phyloP scores from a whole-genome alignment of 1,140 invertebrate species.

The Pantala flavescens region DNA sequence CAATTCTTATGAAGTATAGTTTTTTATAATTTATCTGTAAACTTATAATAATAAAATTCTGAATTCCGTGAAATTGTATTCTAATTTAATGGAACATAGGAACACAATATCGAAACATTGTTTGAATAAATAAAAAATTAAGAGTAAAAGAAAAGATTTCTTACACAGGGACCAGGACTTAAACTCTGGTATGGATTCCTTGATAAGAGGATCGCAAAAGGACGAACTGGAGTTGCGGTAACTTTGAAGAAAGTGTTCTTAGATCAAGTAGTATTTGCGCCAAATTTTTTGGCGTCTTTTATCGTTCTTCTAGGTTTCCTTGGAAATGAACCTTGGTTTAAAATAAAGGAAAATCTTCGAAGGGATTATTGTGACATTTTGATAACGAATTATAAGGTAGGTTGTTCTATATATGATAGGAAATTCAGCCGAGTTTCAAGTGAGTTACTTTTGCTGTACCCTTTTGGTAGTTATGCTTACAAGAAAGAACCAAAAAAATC shows the following conservation, averaged over 20 bases:
- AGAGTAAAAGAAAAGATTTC: constrained; percentile 18
- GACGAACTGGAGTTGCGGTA: constrained; percentile 37
- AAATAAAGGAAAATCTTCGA: constrained; percentile 46
- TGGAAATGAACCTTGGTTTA: constrained; percentile 45
- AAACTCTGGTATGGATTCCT: constrained; percentile 58
- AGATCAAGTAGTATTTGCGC: constrained; percentile 63
- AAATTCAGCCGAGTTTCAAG: too few species aligned
- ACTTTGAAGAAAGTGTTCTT: constrained; percentile 57
- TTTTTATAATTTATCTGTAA: constrained; percentile 16
- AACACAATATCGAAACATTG: too few species aligned
- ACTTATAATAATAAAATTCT: not conserved
- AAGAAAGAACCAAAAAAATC: too few species aligned
- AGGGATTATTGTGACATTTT: constrained; percentile 57
- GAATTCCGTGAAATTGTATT: too few species aligned
- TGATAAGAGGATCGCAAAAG: constrained; percentile 44
- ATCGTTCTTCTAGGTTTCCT: constrained; percentile 44
- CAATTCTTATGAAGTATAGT: constrained; percentile 14
- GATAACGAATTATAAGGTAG: constrained; percentile 59
- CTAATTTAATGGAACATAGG: too few species aligned
- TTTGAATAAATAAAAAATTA: too few species aligned
- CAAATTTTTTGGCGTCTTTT: constrained; percentile 49
- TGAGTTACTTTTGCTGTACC: too few species aligned
- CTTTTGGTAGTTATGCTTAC: too few species aligned
- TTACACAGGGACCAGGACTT: constrained; percentile 55
- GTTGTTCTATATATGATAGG: not conserved